These are phyloP conservation scores for Drosophila bocqueti DNA, from an alignment of 1,140 invertebrate species.

Conservation along the genomic window DNA sequence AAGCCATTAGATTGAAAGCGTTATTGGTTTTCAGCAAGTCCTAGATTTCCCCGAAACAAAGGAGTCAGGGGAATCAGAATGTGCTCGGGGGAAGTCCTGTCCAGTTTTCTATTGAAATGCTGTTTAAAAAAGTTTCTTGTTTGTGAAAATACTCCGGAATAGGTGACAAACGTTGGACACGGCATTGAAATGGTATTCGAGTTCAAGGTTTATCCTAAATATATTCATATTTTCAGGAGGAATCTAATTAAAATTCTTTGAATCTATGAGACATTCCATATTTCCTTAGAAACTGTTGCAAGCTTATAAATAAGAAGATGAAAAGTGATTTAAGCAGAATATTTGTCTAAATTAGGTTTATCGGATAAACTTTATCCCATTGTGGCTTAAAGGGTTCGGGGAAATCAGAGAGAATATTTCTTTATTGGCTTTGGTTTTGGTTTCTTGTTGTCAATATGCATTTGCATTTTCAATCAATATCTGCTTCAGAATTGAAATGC, in stretches of 20 bases:
- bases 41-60: slow-evolving; percentile 1
- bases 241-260: not conserved
- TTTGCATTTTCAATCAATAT: not conserved
- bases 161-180: not conserved
- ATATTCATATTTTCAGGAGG: not conserved
- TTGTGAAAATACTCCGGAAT: not conserved
- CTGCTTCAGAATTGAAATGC: not conserved
- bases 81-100: too few relatives aligned
- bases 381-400: not conserved
- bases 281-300: not conserved
- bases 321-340: not conserved
- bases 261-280: not conserved
- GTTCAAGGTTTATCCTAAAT: not conserved
- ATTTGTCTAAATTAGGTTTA: not conserved
- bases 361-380: too few relatives aligned
- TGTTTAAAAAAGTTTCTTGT: not conserved
- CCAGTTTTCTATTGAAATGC: not conserved
- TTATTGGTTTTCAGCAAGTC: slow-evolving; percentile 16
- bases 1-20: slow-evolving; percentile 13
- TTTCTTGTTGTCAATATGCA: not conserved
- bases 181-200: not conserved
- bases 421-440: not conserved
- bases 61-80: not conserved
- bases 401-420: slow-evolving; percentile 3
- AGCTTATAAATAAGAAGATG: not conserved